Evolutionary conservation across 2,113 vertebrate species (phyloP).

Genomic region (Rhea americana): DNA sequence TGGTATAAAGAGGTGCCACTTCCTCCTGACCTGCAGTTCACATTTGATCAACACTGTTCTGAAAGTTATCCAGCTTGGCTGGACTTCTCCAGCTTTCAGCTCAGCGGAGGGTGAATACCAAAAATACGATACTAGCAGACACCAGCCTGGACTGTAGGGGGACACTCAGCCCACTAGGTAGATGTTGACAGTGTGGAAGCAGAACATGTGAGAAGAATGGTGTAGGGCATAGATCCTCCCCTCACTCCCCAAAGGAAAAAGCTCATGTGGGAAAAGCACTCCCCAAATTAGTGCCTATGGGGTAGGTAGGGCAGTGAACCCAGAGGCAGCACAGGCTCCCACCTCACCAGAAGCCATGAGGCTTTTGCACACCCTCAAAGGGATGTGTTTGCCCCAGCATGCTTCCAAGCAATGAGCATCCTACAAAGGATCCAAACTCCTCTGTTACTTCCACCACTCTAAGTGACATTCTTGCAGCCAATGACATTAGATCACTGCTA

Average conservation of each 20-base stretch:
- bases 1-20: neutral
- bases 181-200: neutral
- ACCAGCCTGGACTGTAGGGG: accelerated
- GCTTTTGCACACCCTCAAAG: neutral
- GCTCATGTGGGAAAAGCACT: neutral
- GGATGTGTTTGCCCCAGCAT: neutral
- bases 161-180: neutral
- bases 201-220: neutral
- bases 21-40: neutral
- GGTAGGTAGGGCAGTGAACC: neutral
- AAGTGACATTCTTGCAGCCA: neutral
- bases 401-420: neutral
- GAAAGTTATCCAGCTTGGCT: neutral
- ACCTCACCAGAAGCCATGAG: neutral
- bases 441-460: neutral
- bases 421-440: too few species aligned
- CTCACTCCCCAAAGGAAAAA: neutral
- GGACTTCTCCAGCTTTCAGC: neutral
- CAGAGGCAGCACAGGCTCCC: neutral
- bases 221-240: neutral
- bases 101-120: neutral
- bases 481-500: neutral
- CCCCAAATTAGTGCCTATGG: neutral
- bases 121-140: neutral
- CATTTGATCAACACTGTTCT: neutral